Percentiles rank a stretch among this genome's conserved stretches.
Evolutionary conservation across 2,888 invertebrate species (phyloP).

Genomic region (Nasonovia ribisnigri): DNA sequence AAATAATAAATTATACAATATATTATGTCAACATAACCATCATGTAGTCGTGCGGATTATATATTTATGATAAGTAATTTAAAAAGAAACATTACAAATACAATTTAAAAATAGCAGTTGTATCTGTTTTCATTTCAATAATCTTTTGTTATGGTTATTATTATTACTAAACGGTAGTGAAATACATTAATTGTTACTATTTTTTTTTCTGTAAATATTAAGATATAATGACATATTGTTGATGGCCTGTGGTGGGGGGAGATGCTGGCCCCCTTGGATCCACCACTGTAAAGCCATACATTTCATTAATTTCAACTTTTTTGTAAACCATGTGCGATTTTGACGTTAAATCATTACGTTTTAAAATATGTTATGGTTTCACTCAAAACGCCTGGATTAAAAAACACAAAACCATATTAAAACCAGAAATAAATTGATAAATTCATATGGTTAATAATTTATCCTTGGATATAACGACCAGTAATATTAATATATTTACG

Average conservation of each 20-base stretch:
- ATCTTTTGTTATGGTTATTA: neutral
- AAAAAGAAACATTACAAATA: neutral
- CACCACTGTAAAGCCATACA: neutral
- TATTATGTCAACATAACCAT: neutral
- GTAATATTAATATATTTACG: too few species aligned
- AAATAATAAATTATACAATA: neutral
- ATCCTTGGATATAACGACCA: neutral
- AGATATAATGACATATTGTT: neutral
- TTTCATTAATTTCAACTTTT: neutral
- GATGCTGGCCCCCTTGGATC: neutral
- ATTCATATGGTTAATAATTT: neutral
- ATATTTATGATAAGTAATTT: too few species aligned
- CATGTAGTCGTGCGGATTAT: neutral
- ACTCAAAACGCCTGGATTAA: neutral
- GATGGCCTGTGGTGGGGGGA: too few species aligned
- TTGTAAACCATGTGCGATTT: neutral
- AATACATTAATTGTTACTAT: neutral
- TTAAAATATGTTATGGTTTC: neutral
- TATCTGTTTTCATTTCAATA: neutral
- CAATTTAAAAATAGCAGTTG: neutral
- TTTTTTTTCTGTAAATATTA: neutral
- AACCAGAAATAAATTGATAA: neutral
- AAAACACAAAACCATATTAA: neutral
- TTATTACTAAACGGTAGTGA: neutral
- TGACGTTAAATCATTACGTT: neutral